Base-by-base conservation (phyloP, 1,140 invertebrate genomes). In the Leptopilina clavipes region DNA sequence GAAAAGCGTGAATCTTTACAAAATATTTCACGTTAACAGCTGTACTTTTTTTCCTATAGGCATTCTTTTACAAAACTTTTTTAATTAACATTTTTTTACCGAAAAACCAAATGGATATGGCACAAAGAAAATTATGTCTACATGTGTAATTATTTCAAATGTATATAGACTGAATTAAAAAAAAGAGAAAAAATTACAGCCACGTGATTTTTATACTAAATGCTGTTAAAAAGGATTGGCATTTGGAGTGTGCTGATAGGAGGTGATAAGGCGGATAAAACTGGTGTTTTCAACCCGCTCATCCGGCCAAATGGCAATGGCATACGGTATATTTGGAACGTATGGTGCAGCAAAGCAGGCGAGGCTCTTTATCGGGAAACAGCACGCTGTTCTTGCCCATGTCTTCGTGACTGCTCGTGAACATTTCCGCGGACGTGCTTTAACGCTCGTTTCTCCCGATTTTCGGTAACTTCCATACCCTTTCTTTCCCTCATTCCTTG, bases 291-390 rank as follows among this genome's bases (percentile, higher is more conserved):
- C 1, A 22, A 31, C 22, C 10, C 59, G 59, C 31, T 22, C 59
- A 65, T 12, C 19, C 22, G 25, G 12, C 22, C 19, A 31, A 31
- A 65, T 65, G 59, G n/a, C 59, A 31, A 65, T n/a, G 59, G 59
- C 59, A 65, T 65, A 65, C 3, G 59, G 22, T 65, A 65, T 65
- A 65, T 65, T n/a, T 7, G 59, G 22, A 37, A 65, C 59, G 22
- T 65, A 65, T 65, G 59, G 59, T 31, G 25, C 8, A 31, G 59
- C 56, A 65, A 12, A 25, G 19, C 56, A 65, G 19, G 14, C 56
- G 19, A 14, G 25, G 56, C 59, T 65, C 59, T 65, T 65, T 65
- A 65, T 65, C 59, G 59, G 25, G 22, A 31, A 65, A 22, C 25
- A 31, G 59, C 59, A 65, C 19, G 22, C 59, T 25, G 25, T 65